Base-by-base conservation (phyloP, 2,888 invertebrate species). In the Sipunculus nudus region DNA sequence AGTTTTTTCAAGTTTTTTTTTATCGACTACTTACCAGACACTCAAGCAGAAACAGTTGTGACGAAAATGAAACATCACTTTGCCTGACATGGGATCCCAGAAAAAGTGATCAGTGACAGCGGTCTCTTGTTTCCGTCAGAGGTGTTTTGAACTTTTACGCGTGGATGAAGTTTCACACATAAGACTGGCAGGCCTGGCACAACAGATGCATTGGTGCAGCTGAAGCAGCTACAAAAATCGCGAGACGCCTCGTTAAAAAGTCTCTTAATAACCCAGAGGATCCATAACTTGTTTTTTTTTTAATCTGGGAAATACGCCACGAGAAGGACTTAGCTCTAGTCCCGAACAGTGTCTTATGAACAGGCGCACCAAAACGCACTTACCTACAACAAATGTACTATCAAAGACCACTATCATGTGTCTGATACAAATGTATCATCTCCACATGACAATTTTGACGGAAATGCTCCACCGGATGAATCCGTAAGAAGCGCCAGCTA, bases 171-270 rank as follows among this genome's bases (percentile, higher is more conserved):
- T 41, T 67, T 73, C 47, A 21, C 35, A 13, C 68, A 68, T 57
- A 21, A 52, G 6, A 67, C 66, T 10, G 58, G 57, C 5, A 59
- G 60, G n/a, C 69, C 68, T 1, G 40, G 48, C 8, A 61, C 41
- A 57, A 58, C 13, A 54, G 64, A 23, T 48, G 54, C 8, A 73
- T 71, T 50, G 70, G 72, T 10, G 52, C 63, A 13, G 68, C 63
- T 1, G 72, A 72, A 41, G 52, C 43, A 19, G 62, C 58, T 13
- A 71, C 72, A 0, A 64, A 67, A 47, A 69, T 49, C 0, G 50
- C 55, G 0, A 74, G 70, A 43, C 40, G 31, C 13, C 25, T 71
- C 1, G 41, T 71, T 16, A 53, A 16, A 10, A 69, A n/a, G n/a
- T n/a, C n/a, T n/a, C n/a, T n/a, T n/a, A n/a, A n/a, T n/a, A n/a